A percentile compares a stretch with the other conserved stretches of the same genome.
Conservation (phyloP, 2,797 vertebrate genomes). For the Geotrypetes seraphini region DNA sequence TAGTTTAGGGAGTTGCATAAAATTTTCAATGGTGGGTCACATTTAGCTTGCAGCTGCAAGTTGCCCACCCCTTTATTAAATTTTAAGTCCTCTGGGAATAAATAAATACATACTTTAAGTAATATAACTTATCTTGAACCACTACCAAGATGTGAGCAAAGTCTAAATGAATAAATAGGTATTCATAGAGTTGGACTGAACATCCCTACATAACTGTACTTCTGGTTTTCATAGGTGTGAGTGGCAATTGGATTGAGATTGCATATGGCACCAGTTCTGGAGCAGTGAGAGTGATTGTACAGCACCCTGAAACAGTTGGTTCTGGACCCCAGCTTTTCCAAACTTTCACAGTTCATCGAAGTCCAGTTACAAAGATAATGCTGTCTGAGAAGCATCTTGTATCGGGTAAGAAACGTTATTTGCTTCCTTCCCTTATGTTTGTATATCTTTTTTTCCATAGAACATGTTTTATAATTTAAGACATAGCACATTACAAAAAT, state of each 20-base stretch:
- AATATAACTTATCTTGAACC: no score
- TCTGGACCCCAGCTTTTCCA: slow-evolving; percentile 94
- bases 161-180: no score
- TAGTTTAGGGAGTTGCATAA: no score
- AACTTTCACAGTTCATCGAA: slow-evolving; percentile 93
- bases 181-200: neutral
- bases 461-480: no score
- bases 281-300: slow-evolving; percentile 88
- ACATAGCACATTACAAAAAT: no score
- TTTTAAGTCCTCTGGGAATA: no score
- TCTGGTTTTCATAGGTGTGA: slow-evolving; percentile 65
- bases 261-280: slow-evolving; percentile 93
- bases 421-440: no score
- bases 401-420: slow-evolving; percentile 66
- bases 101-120: no score
- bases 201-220: neutral
- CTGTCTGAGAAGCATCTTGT: slow-evolving; percentile 92
- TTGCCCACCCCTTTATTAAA: no score
- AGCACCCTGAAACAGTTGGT: slow-evolving; percentile 91
- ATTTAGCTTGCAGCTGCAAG: no score
- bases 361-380: slow-evolving; percentile 94
- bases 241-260: slow-evolving; percentile 96
- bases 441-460: neutral
- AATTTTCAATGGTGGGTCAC: no score
- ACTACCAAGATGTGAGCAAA: no score